phyloP scores from a whole-genome alignment of 2,888 invertebrate genomes.

The Acleris cristana region DNA sequence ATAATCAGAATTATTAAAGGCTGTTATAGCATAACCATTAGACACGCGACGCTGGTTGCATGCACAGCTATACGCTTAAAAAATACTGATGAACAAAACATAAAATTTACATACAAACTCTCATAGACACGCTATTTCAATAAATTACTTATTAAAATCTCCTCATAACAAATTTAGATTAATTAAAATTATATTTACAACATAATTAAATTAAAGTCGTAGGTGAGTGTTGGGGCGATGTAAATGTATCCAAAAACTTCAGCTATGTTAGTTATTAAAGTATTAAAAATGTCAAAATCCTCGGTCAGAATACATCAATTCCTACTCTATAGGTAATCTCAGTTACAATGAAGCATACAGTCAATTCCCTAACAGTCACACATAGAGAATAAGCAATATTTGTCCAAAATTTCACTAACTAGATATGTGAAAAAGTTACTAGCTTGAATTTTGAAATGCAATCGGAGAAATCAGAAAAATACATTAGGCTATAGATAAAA shows the following conservation, averaged over 20 bases:
- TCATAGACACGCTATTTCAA: slow-evolving; percentile 57
- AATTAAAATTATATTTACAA: slow-evolving; percentile 75
- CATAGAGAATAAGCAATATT: slow-evolving; percentile 37
- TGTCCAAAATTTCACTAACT: slow-evolving; percentile 27
- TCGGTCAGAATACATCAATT: slow-evolving; percentile 44
- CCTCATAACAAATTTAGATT: slow-evolving; percentile 71
- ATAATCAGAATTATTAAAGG: not conserved
- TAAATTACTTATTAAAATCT: slow-evolving; percentile 56
- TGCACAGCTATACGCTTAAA: slow-evolving; percentile 67
- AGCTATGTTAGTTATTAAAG: slow-evolving; percentile 38
- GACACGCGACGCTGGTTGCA: slow-evolving; percentile 24
- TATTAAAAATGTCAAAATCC: slow-evolving; percentile 45
- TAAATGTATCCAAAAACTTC: slow-evolving; percentile 69
- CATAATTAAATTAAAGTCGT: slow-evolving; percentile 40
- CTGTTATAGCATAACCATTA: slow-evolving; percentile 8
- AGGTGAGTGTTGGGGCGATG: slow-evolving; percentile 46
- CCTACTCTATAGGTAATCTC: slow-evolving; percentile 41
- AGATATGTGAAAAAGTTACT: slow-evolving; percentile 28
- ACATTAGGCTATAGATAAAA: slow-evolving; percentile 24
- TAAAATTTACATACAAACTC: slow-evolving; percentile 79
- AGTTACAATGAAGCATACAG: slow-evolving; percentile 22
- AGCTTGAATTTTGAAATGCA: too few species aligned
- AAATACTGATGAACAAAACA: slow-evolving; percentile 82
- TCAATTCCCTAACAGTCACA: slow-evolving; percentile 36
- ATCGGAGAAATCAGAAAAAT: slow-evolving; percentile 12